Percentiles rank a stretch among this genome's conserved stretches.
These are phyloP conservation scores for Drosophila tropicalis DNA, from an alignment of 1,140 invertebrate species.

Conservation along the genomic window DNA sequence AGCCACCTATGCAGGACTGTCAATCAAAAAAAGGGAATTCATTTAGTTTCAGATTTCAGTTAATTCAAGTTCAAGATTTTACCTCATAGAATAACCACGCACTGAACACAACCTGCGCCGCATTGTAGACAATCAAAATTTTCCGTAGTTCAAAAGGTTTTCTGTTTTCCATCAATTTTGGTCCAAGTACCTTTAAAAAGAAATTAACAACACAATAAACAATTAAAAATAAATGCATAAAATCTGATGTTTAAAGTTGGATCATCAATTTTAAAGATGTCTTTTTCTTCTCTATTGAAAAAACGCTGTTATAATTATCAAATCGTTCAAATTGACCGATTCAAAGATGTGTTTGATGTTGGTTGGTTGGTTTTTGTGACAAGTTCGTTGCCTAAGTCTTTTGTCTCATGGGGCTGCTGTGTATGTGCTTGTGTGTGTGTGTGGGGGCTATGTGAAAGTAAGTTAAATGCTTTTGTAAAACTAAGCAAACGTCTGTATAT, in stretches of 20 bases:
- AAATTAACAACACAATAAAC: constrained; percentile 1
- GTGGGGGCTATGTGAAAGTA: constrained; percentile 68
- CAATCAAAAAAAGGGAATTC: constrained; percentile 39
- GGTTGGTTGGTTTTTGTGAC: constrained; percentile 65
- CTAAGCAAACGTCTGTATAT: constrained; percentile 14
- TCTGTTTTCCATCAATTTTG: constrained; percentile 94
- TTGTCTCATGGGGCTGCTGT: constrained; percentile 47
- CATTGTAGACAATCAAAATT: constrained; percentile 93
- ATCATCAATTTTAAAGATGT: not conserved
- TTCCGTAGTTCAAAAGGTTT: constrained; percentile 92
- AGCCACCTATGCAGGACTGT: constrained; percentile 87
- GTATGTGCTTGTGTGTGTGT: constrained; percentile 7
- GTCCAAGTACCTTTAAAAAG: constrained; percentile 88
- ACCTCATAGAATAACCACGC: constrained; percentile 93
- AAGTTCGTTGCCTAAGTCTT: constrained; percentile 80
- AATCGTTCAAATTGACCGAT: constrained; percentile 58
- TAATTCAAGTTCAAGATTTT: no score
- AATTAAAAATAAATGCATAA: constrained; percentile 6
- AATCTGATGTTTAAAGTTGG: not conserved
- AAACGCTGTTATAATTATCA: constrained; percentile 69
- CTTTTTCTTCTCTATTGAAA: not conserved
- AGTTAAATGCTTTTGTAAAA: constrained; percentile 71
- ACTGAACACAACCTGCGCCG: constrained; percentile 93
- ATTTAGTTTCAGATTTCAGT: no score
- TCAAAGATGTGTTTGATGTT: constrained; percentile 31